phyloP scores from a whole-genome alignment of 2,113 vertebrate species.

The Peromyscus maniculatus region DNA sequence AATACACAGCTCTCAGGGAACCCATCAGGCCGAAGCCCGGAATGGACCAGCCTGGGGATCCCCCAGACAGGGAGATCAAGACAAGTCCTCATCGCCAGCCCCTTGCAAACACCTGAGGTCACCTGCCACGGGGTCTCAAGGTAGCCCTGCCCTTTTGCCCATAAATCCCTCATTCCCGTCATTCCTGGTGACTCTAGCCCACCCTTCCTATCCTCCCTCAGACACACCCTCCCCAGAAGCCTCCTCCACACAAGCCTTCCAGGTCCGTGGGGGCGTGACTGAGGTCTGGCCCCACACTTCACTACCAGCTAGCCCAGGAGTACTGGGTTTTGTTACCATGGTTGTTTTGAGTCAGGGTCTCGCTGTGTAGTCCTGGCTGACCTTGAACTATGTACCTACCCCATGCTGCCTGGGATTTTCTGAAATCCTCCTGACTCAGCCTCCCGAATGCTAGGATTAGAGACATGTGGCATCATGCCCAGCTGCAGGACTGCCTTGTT shows the following conservation, averaged over 20 bases:
- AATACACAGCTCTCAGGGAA: neutral
- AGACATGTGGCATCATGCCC: too few relatives aligned
- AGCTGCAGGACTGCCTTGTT: neutral
- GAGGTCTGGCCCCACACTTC: neutral
- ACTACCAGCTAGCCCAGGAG: neutral
- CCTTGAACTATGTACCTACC: neutral
- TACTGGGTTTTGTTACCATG: neutral
- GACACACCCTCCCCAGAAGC: neutral
- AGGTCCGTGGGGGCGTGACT: too few relatives aligned
- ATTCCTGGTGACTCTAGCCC: neutral
- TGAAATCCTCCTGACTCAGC: neutral
- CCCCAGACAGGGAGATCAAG: neutral
- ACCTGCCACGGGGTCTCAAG: fast-evolving
- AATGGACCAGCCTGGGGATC: neutral
- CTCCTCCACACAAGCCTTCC: neutral
- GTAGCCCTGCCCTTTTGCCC: neutral
- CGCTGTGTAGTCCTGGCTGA: neutral
- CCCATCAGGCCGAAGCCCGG: neutral
- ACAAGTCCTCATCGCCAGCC: neutral
- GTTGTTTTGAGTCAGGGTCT: neutral
- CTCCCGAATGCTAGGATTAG: neutral
- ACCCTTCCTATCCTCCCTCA: neutral
- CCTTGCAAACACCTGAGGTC: fast-evolving
- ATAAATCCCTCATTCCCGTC: neutral
- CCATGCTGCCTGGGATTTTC: neutral